Evolutionary conservation across 2,113 vertebrate species (phyloP), one percentile per base, ranked within the genome.

Genomic region (Xiphias gladius): DNA sequence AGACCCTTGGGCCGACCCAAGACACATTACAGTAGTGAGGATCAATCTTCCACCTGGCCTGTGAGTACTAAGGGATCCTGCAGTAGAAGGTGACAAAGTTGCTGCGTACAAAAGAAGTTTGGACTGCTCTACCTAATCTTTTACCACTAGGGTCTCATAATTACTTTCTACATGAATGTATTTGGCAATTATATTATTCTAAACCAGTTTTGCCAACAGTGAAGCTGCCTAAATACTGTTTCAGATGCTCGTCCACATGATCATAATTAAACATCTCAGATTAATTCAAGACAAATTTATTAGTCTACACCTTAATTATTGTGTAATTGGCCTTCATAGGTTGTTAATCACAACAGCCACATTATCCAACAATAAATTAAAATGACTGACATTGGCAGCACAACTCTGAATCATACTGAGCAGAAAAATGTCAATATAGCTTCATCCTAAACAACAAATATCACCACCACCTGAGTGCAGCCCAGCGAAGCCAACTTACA

Each of bases 401-500:
- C 55, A 48, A 50, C 24, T 71, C 28, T 55, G 69, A 78, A 62
- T 57, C 59, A 81, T 68, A 76, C 75, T 19, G 32, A 50, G 48
- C 10, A 52, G 66, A 75, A 69, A 73, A 57, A 58, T 30, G 66
- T 68, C 61, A 76, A 57, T 57, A 55, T 26, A 41, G n/a, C 66
- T 70, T 87, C 50, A 79, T 79, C 72, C 72, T 66, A 46, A 65
- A 73, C 43, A 66, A 11, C 54, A 46, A 62, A 80, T 54, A 88
- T 57, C 76, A 17, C 39, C 8, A 11, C 30, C 77, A 79, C 71
- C 46, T 19, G 68, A 84, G 57, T 14, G 32, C 61, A 65, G 72
- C 52, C 52, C 35, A 16, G 79, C 80, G 71, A 66, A 35, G 83
- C 82, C 77, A 85, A 87, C 70, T 86, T 80, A 82, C 86, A 92